These are phyloP conservation scores for Xanthorhoe spadicearia DNA, from an alignment of 2,888 invertebrate species.

Conservation along the genomic window DNA sequence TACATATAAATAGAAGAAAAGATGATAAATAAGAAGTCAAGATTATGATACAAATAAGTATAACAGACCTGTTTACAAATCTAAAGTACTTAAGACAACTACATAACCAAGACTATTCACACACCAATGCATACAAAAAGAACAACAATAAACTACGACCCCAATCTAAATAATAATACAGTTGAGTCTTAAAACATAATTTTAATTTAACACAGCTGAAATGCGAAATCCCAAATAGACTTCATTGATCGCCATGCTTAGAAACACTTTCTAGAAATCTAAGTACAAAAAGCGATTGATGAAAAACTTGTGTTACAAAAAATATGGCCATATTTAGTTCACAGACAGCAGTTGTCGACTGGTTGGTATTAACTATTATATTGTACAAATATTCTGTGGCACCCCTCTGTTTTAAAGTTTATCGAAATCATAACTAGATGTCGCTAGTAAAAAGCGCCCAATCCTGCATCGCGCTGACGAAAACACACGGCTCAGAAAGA, in stretches of 20 bases:
- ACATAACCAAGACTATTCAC: constrained; percentile 17
- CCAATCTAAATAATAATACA: background rate
- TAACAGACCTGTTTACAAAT: constrained; percentile 20
- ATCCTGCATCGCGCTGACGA: constrained; percentile 29
- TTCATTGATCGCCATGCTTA: constrained; percentile 10
- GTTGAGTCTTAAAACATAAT: background rate
- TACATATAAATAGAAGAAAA: constrained; percentile 12
- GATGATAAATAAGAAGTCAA: background rate
- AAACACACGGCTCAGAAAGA: constrained; percentile 20
- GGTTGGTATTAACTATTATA: background rate
- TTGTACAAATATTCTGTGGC: constrained; percentile 11
- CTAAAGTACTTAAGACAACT: constrained; percentile 8
- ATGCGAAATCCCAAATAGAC: background rate
- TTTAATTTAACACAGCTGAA: background rate
- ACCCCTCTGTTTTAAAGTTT: constrained; percentile 1
- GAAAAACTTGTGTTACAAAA: constrained; percentile 6
- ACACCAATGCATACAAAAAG: constrained; percentile 16
- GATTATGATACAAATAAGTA: background rate
- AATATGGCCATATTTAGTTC: background rate
- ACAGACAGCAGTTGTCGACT: background rate
- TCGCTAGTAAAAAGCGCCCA: constrained; percentile 17
- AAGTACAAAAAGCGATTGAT: constrained; percentile 16
- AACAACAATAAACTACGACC: constrained; percentile 11
- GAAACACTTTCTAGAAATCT: constrained; percentile 6
- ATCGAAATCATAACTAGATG: constrained; percentile 9